These are phyloP conservation scores for Agrilus planipennis DNA, from an alignment of 1,140 invertebrate species.

Conservation along the genomic window DNA sequence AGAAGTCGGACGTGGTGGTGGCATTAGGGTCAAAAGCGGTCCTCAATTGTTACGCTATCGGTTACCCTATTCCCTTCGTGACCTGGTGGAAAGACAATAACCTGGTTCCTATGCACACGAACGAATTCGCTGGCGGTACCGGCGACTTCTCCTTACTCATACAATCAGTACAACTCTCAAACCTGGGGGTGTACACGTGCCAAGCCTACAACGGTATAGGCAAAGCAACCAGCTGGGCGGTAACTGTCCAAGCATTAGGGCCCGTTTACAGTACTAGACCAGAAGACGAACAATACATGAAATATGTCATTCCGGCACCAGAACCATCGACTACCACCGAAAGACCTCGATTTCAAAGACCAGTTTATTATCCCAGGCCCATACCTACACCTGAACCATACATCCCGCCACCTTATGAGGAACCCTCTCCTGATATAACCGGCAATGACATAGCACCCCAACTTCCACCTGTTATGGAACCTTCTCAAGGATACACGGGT, in stretches of 20 bases:
- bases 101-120: constrained; percentile 53
- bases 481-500: constrained; percentile 1
- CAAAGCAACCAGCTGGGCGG: constrained; percentile 59
- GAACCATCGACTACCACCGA: constrained; percentile 24
- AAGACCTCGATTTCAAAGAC: neutral
- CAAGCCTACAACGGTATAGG: constrained; percentile 73
- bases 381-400: constrained; percentile 15
- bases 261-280: constrained; percentile 40
- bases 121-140: constrained; percentile 57
- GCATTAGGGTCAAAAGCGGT: constrained; percentile 54
- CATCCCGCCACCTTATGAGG: constrained; percentile 11
- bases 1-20: constrained; percentile 50
- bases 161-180: constrained; percentile 51
- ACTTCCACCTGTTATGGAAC: constrained; percentile 1
- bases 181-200: constrained; percentile 73
- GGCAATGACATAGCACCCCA: constrained; percentile 1
- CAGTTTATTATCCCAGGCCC: constrained; percentile 5
- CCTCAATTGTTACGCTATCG: constrained; percentile 71
- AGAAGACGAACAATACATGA: constrained; percentile 39
- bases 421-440: neutral
- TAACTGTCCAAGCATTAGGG: constrained; percentile 56
- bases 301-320: constrained; percentile 42
- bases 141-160: constrained; percentile 61
- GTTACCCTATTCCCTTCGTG: constrained; percentile 66
- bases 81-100: constrained; percentile 76